A percentile compares a stretch with the other conserved stretches of the same genome.
Conservation (phyloP, 2,797 vertebrate species). For the Scarus forsteni region DNA sequence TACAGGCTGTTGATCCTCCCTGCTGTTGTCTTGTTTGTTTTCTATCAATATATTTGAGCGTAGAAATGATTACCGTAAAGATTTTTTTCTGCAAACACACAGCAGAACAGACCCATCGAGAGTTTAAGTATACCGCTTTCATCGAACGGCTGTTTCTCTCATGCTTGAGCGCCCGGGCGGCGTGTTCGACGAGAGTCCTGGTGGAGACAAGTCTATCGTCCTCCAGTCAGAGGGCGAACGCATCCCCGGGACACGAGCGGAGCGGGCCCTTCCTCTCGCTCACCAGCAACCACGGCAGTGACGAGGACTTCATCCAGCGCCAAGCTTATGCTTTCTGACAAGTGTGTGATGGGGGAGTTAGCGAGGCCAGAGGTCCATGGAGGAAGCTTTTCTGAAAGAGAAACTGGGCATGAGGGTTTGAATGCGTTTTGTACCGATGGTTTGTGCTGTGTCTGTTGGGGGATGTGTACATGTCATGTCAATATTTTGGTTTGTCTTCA, state of each 20-base stretch:
- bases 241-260: conserved; percentile 61
- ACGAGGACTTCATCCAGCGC: conserved; percentile 68
- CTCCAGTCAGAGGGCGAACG: conserved; percentile 62
- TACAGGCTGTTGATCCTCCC: conserved; percentile 6
- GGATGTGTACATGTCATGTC: not conserved
- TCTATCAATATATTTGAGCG: conserved; percentile 35
- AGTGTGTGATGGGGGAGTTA: conserved; percentile 74
- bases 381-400: conserved; percentile 43
- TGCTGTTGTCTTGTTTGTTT: conserved; percentile 19
- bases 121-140: not conserved
- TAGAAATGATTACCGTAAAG: conserved; percentile 10
- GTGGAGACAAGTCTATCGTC: conserved; percentile 19
- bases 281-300: conserved; percentile 62
- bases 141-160: conserved; percentile 9
- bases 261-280: conserved; percentile 35
- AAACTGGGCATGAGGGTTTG: conserved; percentile 25
- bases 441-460: not conserved
- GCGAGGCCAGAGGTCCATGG: conserved; percentile 62
- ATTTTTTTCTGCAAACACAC: conserved; percentile 6
- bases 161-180: conserved; percentile 15
- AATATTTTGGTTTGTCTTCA: not conserved
- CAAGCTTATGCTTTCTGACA: conserved; percentile 81
- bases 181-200: not conserved
- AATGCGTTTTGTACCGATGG: conserved; percentile 7
- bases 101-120: not conserved